A percentile compares a stretch with the other conserved stretches of the same genome.
These are phyloP conservation scores for Drosophila bocki DNA, from an alignment of 1,140 invertebrate species.

Conservation along the genomic window DNA sequence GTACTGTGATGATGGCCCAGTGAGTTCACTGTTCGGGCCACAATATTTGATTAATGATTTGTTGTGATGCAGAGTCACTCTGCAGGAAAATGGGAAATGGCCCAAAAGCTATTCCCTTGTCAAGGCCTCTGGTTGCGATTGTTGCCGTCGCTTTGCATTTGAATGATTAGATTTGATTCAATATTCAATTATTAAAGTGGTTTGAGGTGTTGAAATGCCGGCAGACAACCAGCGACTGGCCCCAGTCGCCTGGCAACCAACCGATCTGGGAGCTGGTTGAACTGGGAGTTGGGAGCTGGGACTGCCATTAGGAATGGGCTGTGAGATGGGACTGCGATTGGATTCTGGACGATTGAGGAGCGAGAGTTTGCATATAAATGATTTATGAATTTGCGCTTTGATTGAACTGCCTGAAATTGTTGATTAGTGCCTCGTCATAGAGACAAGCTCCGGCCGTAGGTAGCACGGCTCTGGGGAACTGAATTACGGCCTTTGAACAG, in stretches of 20 bases:
- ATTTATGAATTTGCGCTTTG: conserved; percentile 80
- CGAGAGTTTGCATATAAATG: conserved; percentile 76
- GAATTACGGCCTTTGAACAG: conserved; percentile 57
- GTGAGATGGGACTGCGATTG: conserved; percentile 12
- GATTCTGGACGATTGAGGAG: conserved; percentile 13
- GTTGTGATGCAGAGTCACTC: conserved; percentile 46
- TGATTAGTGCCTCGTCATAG: conserved; percentile 78
- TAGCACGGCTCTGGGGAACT: conserved; percentile 62
- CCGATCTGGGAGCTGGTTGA: conserved; percentile 8
- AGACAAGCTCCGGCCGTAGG: conserved; percentile 33
- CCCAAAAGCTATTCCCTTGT: conserved; percentile 53
- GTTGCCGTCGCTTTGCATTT: conserved; percentile 70
- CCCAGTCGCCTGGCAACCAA: conserved; percentile 20
- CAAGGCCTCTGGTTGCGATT: conserved; percentile 38
- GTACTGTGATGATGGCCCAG: conserved; percentile 36
- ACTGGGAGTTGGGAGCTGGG: conserved; percentile 13
- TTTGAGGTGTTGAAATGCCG: conserved; percentile 80
- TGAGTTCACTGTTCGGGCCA: conserved; percentile 43
- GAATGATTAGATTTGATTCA: conserved; percentile 83
- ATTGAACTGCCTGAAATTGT: conserved; percentile 79
- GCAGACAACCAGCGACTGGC: conserved; percentile 49
- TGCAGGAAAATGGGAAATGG: conserved; percentile 11
- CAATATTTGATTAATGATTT: conserved; percentile 79
- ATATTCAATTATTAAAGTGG: conserved; percentile 83
- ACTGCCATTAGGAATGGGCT: conserved; percentile 4